These are phyloP conservation scores for Cygnus buccinator DNA, from an alignment of 2,113 vertebrate species.

Conservation along the genomic window DNA sequence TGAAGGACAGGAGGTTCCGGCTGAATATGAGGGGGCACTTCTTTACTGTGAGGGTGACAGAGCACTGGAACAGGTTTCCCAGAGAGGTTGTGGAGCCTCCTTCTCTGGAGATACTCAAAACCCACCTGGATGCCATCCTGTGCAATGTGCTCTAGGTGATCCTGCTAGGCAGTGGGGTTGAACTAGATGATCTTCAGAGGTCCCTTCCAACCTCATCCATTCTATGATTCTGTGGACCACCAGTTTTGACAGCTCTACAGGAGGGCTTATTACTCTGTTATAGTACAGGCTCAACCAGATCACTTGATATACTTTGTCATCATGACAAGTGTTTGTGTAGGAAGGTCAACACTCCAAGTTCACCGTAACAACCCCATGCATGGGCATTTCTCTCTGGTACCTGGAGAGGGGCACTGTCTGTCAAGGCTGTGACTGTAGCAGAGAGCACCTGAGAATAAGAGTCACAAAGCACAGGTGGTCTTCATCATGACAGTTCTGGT, in stretches of 20 bases:
- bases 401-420: neutral
- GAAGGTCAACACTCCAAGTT: neutral
- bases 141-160: no score
- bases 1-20: no score
- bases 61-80: no score
- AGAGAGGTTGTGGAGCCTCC: no score
- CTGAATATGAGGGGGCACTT: no score
- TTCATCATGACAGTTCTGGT: neutral
- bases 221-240: neutral
- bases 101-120: no score
- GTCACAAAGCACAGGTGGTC: fast-evolving
- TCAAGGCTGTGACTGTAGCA: fast-evolving
- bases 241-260: neutral
- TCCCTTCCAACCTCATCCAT: no score
- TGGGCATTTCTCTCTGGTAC: neutral
- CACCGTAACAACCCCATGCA: fast-evolving
- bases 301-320: neutral
- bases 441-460: neutral
- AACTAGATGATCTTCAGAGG: no score
- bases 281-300: neutral
- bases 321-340: neutral
- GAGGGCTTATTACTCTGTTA: neutral
- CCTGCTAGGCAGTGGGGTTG: no score
- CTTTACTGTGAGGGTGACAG: no score
- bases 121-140: no score